Conservation (phyloP, 2,113 vertebrate species). For the Silurus asotus region DNA sequence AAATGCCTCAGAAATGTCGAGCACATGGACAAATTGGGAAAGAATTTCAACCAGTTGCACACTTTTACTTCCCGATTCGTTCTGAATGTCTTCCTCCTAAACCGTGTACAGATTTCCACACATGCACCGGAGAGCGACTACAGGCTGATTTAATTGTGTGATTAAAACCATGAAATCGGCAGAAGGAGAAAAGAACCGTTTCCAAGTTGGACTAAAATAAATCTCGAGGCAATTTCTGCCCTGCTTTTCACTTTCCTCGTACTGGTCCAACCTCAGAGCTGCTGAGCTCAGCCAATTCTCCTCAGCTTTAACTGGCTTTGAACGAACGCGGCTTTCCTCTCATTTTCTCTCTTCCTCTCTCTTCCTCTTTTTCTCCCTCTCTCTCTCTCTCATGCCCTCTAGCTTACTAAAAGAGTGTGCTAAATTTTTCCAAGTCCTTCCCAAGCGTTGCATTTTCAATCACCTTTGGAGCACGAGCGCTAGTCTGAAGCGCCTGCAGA, state of each 20-base stretch:
- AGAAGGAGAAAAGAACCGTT: slow-evolving; percentile 45
- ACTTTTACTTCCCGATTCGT: neutral
- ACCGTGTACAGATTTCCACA: slow-evolving; percentile 27
- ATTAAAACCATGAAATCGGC: slow-evolving; percentile 38
- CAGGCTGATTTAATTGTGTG: slow-evolving; percentile 6
- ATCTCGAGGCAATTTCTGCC: slow-evolving; percentile 54
- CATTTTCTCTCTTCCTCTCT: neutral
- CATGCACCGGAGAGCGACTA: slow-evolving; percentile 17
- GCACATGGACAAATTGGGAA: too few relatives aligned
- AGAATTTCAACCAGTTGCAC: too few relatives aligned
- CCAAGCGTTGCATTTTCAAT: slow-evolving; percentile 38
- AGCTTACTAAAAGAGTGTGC: slow-evolving; percentile 24
- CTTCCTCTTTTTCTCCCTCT: neutral
- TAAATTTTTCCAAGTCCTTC: slow-evolving; percentile 13
- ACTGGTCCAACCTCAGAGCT: slow-evolving; percentile 60
- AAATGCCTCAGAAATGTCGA: too few relatives aligned
- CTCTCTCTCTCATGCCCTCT: slow-evolving; percentile 16
- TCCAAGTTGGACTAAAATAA: slow-evolving; percentile 62
- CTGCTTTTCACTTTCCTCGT: slow-evolving; percentile 43
- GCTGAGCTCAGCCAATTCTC: slow-evolving; percentile 68
- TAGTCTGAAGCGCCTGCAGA: slow-evolving; percentile 20
- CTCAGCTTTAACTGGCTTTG: slow-evolving; percentile 54
- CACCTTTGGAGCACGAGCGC: slow-evolving; percentile 14
- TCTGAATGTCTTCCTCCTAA: neutral
- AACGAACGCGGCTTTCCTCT: slow-evolving; percentile 4